These are phyloP conservation scores for Acropora yongei DNA, from an alignment of 64 coral and sea anemone genomes.

Conservation along the genomic window DNA sequence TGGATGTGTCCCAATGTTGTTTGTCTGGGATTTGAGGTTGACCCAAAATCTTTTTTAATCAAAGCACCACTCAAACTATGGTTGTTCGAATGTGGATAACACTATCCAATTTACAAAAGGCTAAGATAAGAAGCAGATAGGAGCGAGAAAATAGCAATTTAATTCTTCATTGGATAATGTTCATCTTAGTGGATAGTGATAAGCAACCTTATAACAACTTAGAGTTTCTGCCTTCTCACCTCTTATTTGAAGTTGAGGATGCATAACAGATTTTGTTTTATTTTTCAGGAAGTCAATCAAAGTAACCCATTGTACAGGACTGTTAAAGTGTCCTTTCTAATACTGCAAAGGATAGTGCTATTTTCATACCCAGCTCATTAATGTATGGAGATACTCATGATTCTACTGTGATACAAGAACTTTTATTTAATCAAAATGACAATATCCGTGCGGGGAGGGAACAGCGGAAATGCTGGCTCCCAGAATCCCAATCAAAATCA, in stretches of 20 bases:
- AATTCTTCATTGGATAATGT: no score
- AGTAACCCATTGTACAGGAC: not conserved
- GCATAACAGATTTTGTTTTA: not conserved
- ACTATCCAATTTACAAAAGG: no score
- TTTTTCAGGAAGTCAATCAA: not conserved
- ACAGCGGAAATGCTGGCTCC: slow-evolving; percentile 25
- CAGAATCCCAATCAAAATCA: slow-evolving; percentile 27
- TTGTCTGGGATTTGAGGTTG: no score
- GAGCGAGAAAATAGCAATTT: no score
- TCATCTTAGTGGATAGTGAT: no score
- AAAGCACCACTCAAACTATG: no score
- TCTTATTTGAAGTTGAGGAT: not conserved
- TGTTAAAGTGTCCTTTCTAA: not conserved
- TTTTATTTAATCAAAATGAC: slow-evolving; percentile 51
- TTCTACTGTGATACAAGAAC: slow-evolving; percentile 15
- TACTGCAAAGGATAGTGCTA: not conserved
- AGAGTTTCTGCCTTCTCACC: no score
- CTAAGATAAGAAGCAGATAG: no score
- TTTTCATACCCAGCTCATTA: slow-evolving; percentile 36
- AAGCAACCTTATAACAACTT: no score
- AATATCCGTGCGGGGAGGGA: slow-evolving; percentile 67
- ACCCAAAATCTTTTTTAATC: no score
- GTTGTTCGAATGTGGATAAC: no score
- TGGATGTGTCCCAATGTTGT: no score
- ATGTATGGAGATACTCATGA: slow-evolving; percentile 29